Base-by-base conservation (phyloP, 2,888 invertebrate genomes). In the Stenurella melanura region DNA sequence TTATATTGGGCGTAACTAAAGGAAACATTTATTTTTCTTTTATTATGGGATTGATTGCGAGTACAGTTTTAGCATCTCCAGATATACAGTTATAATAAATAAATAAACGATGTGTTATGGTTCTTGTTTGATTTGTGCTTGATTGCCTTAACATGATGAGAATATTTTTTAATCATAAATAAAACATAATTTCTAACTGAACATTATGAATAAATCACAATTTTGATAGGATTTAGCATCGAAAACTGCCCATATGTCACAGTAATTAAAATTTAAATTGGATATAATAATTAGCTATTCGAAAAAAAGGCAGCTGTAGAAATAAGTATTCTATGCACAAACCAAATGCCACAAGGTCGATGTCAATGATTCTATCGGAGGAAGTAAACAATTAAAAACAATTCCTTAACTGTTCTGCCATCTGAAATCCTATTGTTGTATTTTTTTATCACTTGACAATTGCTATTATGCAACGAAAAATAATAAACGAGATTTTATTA, bases 341-440 rank as follows among this genome's bases (percentile, higher is more conserved):
- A n/a, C 50, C n/a, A 50, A 50, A 50, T n/a, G 12, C 15, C 50
- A 50, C 50, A 50, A 50, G 50, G 50, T 50, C 50, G 50, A 50
- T 50, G 50, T 50, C 50, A 50, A 50, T 50, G 50, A 50, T 50
- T 50, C n/a, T 50, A 50, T 50, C 15, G n/a, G 50, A 50, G 50
- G 50, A 50, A 50, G n/a, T 12, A 50, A 17, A n/a, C 50, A 50
- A 50, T 50, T 50, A 50, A 50, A 50, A 50, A 50, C n/a, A n/a
- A 50, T n/a, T n/a, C n/a, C 50, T 50, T 50, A n/a, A 50, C 50
- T 50, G 50, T 50, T n/a, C n/a, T 50, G 50, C 12, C n/a, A 50
- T 50, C 50, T 50, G 7, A 50, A 50, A 50, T 50, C 50, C 12
- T 50, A 42, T 42, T 42, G 50, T 50, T n/a, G 50, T n/a, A n/a